Conservation (phyloP, 2,113 vertebrate genomes). For the Pelecanoides urinatrix region DNA sequence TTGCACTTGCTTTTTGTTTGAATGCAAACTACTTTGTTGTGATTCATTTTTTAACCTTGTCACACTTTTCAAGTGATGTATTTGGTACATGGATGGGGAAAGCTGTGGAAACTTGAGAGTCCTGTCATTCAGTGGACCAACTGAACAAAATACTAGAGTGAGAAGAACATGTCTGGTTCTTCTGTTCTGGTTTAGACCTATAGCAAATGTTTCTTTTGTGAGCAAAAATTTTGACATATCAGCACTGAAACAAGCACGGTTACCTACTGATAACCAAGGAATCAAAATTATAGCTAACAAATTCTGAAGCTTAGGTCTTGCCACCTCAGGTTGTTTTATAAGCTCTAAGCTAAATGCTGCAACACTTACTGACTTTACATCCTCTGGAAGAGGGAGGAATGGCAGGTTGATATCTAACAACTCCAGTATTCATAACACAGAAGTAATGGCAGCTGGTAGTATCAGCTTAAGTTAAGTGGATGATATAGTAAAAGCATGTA, state of each 20-base stretch:
- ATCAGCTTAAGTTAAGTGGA: constrained; percentile 12
- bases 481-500: background rate
- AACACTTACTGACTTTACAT: background rate
- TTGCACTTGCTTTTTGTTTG: background rate
- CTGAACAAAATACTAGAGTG: background rate
- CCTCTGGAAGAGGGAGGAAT: background rate
- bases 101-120: background rate
- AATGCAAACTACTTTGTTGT: background rate
- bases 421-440: background rate
- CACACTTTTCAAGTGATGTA: fast-evolving
- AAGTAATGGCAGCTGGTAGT: background rate
- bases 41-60: background rate
- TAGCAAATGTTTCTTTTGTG: background rate
- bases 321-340: background rate
- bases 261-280: background rate
- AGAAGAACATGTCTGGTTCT: background rate
- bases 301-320: background rate
- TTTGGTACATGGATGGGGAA: background rate
- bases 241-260: background rate
- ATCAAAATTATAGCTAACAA: background rate
- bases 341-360: background rate
- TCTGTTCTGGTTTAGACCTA: background rate
- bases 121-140: background rate
- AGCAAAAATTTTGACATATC: background rate
- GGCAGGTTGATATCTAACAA: background rate